Percentiles rank a stretch among this genome's conserved stretches.
Evolutionary conservation across 2,888 invertebrate genomes (phyloP).

Genomic region (Phragmatobia fuliginosa): DNA sequence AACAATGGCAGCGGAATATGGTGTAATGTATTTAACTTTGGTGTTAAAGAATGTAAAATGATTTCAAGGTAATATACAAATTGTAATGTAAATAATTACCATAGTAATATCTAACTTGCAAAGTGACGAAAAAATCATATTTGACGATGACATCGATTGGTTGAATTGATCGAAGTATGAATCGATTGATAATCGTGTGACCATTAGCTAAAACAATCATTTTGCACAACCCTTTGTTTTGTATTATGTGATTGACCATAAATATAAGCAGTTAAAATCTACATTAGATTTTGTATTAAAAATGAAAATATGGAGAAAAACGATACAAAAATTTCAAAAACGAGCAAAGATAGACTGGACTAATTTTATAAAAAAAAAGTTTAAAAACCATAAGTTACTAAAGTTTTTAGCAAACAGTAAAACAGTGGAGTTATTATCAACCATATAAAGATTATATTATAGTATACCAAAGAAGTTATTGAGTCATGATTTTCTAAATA

Average conservation of each 20-base stretch:
- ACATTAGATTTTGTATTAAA: background rate
- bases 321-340: background rate
- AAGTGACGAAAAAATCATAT: too few relatives aligned
- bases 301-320: background rate
- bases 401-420: too few relatives aligned
- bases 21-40: slow-evolving; percentile 20
- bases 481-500: background rate
- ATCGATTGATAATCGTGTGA: background rate
- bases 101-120: background rate
- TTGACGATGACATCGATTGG: background rate
- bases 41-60: background rate
- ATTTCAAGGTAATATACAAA: background rate
- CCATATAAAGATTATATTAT: background rate
- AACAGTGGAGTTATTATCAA: too few relatives aligned
- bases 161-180: too few relatives aligned
- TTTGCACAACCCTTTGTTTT: background rate
- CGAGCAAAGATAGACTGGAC: background rate
- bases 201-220: background rate
- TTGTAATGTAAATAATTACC: slow-evolving; percentile 10
- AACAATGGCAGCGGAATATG: slow-evolving; percentile 21
- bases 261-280: background rate
- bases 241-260: background rate
- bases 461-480: background rate
- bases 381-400: too few relatives aligned
- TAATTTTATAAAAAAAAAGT: too few relatives aligned